Evolutionary conservation across 2,888 invertebrate genomes (phyloP), one percentile per base, ranked within the genome.

Genomic region (Carpatolechia fugitivella): DNA sequence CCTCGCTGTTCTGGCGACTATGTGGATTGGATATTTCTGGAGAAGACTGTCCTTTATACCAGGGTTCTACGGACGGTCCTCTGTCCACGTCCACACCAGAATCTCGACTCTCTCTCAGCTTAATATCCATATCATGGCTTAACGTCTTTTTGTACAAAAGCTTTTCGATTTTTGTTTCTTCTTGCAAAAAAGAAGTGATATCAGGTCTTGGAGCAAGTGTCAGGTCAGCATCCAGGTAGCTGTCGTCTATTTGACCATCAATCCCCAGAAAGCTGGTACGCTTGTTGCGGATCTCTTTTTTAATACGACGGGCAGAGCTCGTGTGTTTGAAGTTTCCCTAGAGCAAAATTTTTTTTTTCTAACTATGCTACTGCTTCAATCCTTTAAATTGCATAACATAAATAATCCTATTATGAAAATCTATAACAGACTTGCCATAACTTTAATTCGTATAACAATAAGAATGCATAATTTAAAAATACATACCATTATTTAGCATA

Each of bases 251-350:
- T 68, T 93, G 91, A 52, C 94, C 95, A 69, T 96, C 96, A 71
- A 97, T 94, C 47, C 97, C 97, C 40, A 97, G 91, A 78, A 97
- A 97, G 76, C 96, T 96, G 33, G 95, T 94, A 47, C 97, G 93
- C 71, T 97, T 95, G 72, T 94, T 95, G 8, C 96, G 92, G 52
- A 97, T 91, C 74, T 97, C 97, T 72, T 96, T 96, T 70, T 96
- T 96, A 69, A 97, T 96, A 64, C 96, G 92, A 61, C 96, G 95
- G 1, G 96, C 95, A 11, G 96, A 96, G 70, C 95, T 96, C 55
- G 95, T 91, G 64, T 95, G 93, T 68, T 94, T 94, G 61, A 95
- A 91, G 64, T 93, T 91, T 44, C 92, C 91, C 90, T 91, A 74
- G 14, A 77, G 64, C 24, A 24, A 24, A 48, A 14, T 31, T 40